Conservation (phyloP, 2,113 vertebrate genomes). For the Callopanchax toddi region DNA sequence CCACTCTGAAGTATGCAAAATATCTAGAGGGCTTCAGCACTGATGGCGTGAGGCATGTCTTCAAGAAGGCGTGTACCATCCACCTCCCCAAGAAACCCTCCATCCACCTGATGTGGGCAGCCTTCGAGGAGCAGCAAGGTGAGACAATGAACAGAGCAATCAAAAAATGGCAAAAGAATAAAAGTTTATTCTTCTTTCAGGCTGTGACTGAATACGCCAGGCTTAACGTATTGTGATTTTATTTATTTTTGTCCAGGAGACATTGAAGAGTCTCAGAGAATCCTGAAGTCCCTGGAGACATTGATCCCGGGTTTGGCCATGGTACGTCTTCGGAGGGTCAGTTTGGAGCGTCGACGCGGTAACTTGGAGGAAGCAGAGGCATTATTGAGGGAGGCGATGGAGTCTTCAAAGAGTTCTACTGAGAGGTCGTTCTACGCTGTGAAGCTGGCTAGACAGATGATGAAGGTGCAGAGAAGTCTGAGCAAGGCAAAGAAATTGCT, state of each 20-base stretch:
- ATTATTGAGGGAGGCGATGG: slow-evolving; percentile 90
- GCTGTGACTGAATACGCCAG: background rate
- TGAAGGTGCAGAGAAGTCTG: slow-evolving; percentile 92
- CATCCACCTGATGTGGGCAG: slow-evolving; percentile 96
- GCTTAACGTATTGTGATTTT: background rate
- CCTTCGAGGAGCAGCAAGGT: slow-evolving; percentile 99
- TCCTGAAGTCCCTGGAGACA: slow-evolving; percentile 89
- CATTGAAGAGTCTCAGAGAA: slow-evolving; percentile 90
- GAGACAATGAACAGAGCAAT: slow-evolving; percentile 39
- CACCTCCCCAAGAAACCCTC: slow-evolving; percentile 95
- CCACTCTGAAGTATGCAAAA: slow-evolving; percentile 94
- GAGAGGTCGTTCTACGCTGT: slow-evolving; percentile 94
- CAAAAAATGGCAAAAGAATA: background rate
- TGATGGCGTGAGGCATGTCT: slow-evolving; percentile 94
- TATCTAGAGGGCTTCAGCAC: slow-evolving; percentile 98
- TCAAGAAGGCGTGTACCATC: slow-evolving; percentile 94
- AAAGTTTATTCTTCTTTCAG: no score
- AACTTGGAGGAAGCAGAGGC: slow-evolving; percentile 92
- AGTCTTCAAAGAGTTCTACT: slow-evolving; percentile 81
- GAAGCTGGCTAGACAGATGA: slow-evolving; percentile 90
- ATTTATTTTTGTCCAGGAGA: slow-evolving; percentile 77
- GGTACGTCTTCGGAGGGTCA: slow-evolving; percentile 94
- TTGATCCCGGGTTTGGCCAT: slow-evolving; percentile 89
- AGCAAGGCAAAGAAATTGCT: slow-evolving; percentile 92
- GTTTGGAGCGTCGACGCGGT: slow-evolving; percentile 93